phyloP scores from a whole-genome alignment of 2,888 invertebrate genomes.

The Erannis defoliaria region DNA sequence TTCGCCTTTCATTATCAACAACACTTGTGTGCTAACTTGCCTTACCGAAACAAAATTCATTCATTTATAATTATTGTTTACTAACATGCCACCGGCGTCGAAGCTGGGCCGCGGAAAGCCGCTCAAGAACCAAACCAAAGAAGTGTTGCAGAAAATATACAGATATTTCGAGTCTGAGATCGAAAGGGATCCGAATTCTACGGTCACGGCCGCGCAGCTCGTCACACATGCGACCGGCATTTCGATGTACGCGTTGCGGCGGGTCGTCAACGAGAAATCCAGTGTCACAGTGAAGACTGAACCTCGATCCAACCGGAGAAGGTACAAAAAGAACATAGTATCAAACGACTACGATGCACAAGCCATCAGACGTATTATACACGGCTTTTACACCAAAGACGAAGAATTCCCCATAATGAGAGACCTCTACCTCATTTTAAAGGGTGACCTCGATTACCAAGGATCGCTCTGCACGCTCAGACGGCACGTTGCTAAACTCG shows the following conservation, averaged over 20 bases:
- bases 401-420: constrained; percentile 56
- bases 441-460: constrained; percentile 54
- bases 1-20: constrained; percentile 55
- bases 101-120: constrained; percentile 55
- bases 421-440: constrained; percentile 53
- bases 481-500: constrained; percentile 51
- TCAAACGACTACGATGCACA: constrained; percentile 52
- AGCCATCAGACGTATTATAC: constrained; percentile 52
- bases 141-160: constrained; percentile 53
- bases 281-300: constrained; percentile 46
- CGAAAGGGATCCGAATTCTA: constrained; percentile 53
- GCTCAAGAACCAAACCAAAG: constrained; percentile 55
- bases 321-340: constrained; percentile 49
- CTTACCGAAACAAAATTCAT: constrained; percentile 41
- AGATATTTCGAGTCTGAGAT: constrained; percentile 55
- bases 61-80: constrained; percentile 43
- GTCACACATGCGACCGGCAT: constrained; percentile 57
- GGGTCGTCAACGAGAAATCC: constrained; percentile 48
- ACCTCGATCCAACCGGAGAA: constrained; percentile 39
- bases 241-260: constrained; percentile 52
- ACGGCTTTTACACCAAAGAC: constrained; percentile 54
- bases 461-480: constrained; percentile 53
- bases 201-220: constrained; percentile 53
- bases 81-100: constrained; percentile 53
- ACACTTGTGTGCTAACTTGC: constrained; percentile 53